Evolutionary conservation across 2,113 vertebrate species (phyloP).

Genomic region (Cephalophus harveyi): DNA sequence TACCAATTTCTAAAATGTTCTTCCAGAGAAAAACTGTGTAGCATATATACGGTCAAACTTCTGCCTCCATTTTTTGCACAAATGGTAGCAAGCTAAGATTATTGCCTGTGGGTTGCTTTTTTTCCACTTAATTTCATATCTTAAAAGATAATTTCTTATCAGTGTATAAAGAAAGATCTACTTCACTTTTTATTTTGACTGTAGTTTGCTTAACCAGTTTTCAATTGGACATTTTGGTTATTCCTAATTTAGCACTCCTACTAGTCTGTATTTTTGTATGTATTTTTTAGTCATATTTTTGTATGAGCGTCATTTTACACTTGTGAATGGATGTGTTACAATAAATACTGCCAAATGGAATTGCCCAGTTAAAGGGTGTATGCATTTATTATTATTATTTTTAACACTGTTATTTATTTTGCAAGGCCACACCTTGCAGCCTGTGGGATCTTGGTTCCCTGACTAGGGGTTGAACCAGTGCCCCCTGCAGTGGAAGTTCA

Average conservation of each 20-base stretch:
- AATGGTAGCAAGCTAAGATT: neutral
- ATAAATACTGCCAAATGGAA: neutral
- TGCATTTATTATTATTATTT: neutral
- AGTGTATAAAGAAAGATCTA: neutral
- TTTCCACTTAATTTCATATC: neutral
- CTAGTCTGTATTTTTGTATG: neutral
- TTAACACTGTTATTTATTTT: neutral
- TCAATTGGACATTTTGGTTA: neutral
- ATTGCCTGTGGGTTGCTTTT: neutral
- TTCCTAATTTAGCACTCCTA: neutral
- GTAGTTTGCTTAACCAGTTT: neutral
- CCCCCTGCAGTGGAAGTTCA: neutral
- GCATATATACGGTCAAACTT: neutral
- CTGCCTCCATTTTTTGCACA: neutral
- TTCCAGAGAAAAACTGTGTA: neutral
- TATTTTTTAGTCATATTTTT: neutral
- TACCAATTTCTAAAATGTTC: neutral
- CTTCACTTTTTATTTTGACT: neutral
- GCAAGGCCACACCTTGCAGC: neutral
- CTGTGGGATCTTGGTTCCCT: neutral
- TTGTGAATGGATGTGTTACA: neutral
- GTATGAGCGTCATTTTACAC: neutral
- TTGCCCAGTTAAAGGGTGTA: neutral
- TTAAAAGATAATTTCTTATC: neutral
- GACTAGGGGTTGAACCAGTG: neutral